Percentiles rank a stretch among this genome's conserved stretches.
These are phyloP conservation scores for Agrypnus murinus DNA, from an alignment of 2,888 invertebrate genomes.

Conservation along the genomic window DNA sequence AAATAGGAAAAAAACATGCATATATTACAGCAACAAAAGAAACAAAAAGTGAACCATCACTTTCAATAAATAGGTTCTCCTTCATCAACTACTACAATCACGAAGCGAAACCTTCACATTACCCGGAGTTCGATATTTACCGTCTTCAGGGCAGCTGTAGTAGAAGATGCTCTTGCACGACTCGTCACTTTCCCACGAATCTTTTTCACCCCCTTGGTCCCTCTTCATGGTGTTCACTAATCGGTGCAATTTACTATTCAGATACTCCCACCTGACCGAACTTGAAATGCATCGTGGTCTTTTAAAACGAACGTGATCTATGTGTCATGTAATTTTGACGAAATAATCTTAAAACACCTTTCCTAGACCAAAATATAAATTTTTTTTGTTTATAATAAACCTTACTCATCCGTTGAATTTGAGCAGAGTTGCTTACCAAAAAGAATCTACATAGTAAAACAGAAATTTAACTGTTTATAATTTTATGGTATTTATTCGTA, in stretches of 20 bases:
- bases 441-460: no score
- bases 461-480: no score
- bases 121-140: constrained; percentile 26
- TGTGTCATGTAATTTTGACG: constrained; percentile 33
- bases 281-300: constrained; percentile 26
- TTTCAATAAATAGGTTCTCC: constrained; percentile 18
- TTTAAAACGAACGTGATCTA: constrained; percentile 12
- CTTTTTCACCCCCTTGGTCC: constrained; percentile 34
- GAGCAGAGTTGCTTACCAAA: no score
- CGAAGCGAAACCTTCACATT: constrained; percentile 30
- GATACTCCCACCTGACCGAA: constrained; percentile 38
- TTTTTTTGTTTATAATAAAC: no score
- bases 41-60: neutral
- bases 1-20: no score
- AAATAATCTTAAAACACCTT: constrained; percentile 29
- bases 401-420: no score
- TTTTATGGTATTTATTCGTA: no score
- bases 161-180: constrained; percentile 38
- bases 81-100: constrained; percentile 12
- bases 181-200: constrained; percentile 48
- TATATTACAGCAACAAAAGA: no score
- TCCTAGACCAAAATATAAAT: no score
- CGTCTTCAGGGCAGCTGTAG: constrained; percentile 37
- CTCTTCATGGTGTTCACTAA: constrained; percentile 33
- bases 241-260: constrained; percentile 36